Percentiles rank a stretch among this genome's conserved stretches.
Evolutionary conservation across 1,140 invertebrate species (phyloP).

Genomic region (Macrobrachium nipponense): DNA sequence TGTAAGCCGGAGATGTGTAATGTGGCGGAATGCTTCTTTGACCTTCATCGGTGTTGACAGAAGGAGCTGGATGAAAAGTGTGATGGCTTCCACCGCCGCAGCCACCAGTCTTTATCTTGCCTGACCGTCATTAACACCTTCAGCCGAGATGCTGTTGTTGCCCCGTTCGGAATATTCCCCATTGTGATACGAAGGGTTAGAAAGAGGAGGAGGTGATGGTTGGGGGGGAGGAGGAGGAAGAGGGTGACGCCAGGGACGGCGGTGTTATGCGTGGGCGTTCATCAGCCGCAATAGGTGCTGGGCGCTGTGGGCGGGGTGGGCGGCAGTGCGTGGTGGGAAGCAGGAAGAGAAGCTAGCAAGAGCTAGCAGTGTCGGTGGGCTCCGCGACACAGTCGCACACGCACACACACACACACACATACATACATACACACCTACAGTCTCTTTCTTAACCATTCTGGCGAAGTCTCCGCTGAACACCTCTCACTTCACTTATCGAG

Average conservation of each 20-base stretch:
- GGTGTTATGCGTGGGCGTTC: slow-evolving; percentile 32
- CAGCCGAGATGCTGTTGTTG: neutral
- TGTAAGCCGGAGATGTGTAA: neutral
- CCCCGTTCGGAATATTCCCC: no score
- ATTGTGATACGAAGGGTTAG: neutral
- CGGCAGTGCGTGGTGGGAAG: slow-evolving; percentile 53
- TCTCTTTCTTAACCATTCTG: slow-evolving; percentile 32
- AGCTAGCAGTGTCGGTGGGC: slow-evolving; percentile 38
- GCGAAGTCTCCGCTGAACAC: slow-evolving; percentile 42
- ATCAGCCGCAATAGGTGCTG: slow-evolving; percentile 14
- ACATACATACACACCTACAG: no score
- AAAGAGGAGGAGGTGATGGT: slow-evolving; percentile 7
- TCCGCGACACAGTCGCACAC: slow-evolving; percentile 32
- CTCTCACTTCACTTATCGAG: slow-evolving; percentile 35
- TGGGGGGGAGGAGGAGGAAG: slow-evolving; percentile 28
- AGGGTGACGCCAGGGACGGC: neutral
- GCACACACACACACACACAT: no score
- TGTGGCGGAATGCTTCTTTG: slow-evolving; percentile 33
- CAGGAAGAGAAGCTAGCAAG: slow-evolving; percentile 43
- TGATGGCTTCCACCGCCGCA: neutral
- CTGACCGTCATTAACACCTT: slow-evolving; percentile 37
- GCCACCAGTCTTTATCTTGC: slow-evolving; percentile 39
- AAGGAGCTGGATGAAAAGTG: slow-evolving; percentile 26
- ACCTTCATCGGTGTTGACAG: slow-evolving; percentile 54
- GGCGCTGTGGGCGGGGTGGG: slow-evolving; percentile 47